Base-by-base conservation (phyloP, 1,140 invertebrate species). In the Hyposmocoma kahamanoa region DNA sequence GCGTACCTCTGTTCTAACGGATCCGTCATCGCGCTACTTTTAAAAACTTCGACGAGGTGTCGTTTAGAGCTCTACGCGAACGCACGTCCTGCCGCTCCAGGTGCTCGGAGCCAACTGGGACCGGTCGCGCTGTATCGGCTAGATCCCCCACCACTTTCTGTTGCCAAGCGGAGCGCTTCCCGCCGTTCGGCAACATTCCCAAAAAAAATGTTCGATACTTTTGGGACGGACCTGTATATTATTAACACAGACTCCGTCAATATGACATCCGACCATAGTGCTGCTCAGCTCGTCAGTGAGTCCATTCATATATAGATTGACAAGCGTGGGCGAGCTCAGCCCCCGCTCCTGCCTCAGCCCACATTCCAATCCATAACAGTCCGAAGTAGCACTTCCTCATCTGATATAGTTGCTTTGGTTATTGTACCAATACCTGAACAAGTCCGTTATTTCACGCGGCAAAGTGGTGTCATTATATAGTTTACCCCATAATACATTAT, bases 271-370 rank as follows among this genome's bases (percentile, higher is more conserved):
- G 18, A 41, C 22, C 10, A 11, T 15, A 21, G 38, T 41, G 19
- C 38, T 41, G 19, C 38, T 22, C 9, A 41, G 38, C 9, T 41
- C 38, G 22, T 22, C 38, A 10, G 22, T 21, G 19, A 41, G 38
- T 13, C 13, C 8, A 15, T 41, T 41, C 18, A 41, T 21, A 13
- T 41, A 41, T 9, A 41, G 38, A 20, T 21, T 41, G 20, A 41
- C 20, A 22, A 41, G 38, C 13, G 18, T 21, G 9, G 38, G 38
- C 10, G 38, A 41, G 38, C 19, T 41, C 19, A 41, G 13, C 38
- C 41, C 32, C n/a, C n/a, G n/a, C 13, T 42, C 49, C 41, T 51
- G 49, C 17, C 34, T 43, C 30, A 51, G 41, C 13, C 42, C 42
- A 17, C 49, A 42, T 13, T 42, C 38, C 38, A 50, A 42, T 17